These are phyloP conservation scores for Ypsolopha scabrella DNA, from an alignment of 2,888 invertebrate genomes.

Conservation along the genomic window DNA sequence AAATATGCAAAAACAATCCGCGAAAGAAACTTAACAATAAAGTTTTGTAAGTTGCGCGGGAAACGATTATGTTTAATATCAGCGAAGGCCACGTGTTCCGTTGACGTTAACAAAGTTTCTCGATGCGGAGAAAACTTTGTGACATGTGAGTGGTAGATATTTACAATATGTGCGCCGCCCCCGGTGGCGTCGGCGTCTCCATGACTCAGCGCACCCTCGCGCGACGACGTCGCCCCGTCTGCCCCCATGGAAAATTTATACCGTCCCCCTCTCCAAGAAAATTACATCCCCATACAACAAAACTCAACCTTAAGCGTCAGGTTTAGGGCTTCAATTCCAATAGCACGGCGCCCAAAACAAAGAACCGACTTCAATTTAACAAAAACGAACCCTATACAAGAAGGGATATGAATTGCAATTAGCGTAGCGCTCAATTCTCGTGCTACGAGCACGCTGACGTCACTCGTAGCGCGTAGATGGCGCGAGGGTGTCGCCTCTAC, in stretches of 20 bases:
- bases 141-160: conserved; percentile 68
- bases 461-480: conserved; percentile 31
- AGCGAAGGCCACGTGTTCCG: conserved; percentile 65
- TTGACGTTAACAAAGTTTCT: conserved; percentile 69
- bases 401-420: conserved; percentile 65
- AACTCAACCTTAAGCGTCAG: conserved; percentile 32
- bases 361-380: conserved; percentile 57
- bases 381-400: conserved; percentile 65
- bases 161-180: conserved; percentile 56
- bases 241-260: conserved; percentile 69
- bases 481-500: conserved; percentile 15
- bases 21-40: conserved; percentile 5
- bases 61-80: conserved; percentile 55
- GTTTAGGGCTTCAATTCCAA: conserved; percentile 34
- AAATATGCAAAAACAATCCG: too few species aligned
- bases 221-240: conserved; percentile 68
- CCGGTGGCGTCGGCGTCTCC: conserved; percentile 26
- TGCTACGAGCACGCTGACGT: conserved; percentile 55
- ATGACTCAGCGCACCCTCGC: conserved; percentile 68
- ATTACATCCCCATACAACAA: conserved; percentile 31
- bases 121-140: conserved; percentile 69
- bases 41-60: conserved; percentile 21
- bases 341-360: conserved; percentile 40
- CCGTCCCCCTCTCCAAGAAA: conserved; percentile 64
- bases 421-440: conserved; percentile 56